Evolutionary conservation across 1,140 invertebrate genomes (phyloP), one percentile per base, ranked within the genome.

Genomic region (Gerris buenoi): DNA sequence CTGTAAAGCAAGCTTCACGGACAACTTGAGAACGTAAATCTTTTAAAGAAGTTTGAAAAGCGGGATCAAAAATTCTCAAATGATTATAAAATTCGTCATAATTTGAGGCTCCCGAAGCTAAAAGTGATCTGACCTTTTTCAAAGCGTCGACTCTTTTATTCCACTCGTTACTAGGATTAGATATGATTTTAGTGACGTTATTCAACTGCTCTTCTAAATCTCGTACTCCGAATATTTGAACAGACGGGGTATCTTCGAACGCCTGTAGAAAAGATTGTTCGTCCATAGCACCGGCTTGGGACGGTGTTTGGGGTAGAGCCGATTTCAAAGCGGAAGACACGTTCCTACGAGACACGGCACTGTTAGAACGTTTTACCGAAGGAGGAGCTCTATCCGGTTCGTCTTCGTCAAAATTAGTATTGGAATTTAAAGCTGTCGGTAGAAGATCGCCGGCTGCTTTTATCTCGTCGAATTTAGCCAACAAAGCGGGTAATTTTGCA

Each of bases 1-100:
- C 85, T 1, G 94, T 93, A 62, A 98, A 91, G 76, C 94, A 97
- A 0, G 90, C 91, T 78, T 98, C 96, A 68, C 95, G 81, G 0
- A 94, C 93, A 65, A 97, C 91, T 80, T 95, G 86, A 70, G 80
- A 86, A 69, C 77, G 82, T 1, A 98, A 80, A 81, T 98, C 95
- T 79, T 91, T 93, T 68, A 94, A 84, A 64, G 90, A 88, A 23
- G 84, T 81, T 65, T 93, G 84, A 72, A 98, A 89, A 14, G 91
- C 81, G 67, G 87, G 80, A 67, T 95, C 92, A 59, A 95, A 74
- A 66, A 82, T 84, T 73, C 91, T 87, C n/a, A 97, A 78, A 68
- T 86, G 83, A 15, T 83, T 82, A 64, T 82, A 80, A 76, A 97
- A 95, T 72, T 94, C 93, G 58, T 91, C 87, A 74, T 87, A 89